Percentiles rank a stretch among this genome's conserved stretches.
Evolutionary conservation across 2,888 invertebrate species (phyloP).

Genomic region (Andrena marginata): DNA sequence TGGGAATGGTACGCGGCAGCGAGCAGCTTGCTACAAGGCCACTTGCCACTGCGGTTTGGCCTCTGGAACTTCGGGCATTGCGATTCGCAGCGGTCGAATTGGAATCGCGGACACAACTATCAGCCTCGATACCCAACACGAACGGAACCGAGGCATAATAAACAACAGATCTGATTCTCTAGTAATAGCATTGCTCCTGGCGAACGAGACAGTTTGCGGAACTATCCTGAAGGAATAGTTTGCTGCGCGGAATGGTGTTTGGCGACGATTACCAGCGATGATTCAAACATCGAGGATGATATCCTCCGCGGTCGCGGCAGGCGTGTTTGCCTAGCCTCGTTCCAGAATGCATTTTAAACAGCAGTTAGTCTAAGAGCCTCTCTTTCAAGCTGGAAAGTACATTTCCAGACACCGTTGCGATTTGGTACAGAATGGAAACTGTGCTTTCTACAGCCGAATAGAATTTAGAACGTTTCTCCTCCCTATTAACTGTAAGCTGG

Average conservation of each 20-base stretch:
- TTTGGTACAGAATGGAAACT: neutral
- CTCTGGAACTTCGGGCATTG: conserved; percentile 41
- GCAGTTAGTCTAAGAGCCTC: conserved; percentile 22
- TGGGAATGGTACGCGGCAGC: neutral
- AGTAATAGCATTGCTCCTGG: conserved; percentile 6
- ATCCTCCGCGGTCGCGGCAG: neutral
- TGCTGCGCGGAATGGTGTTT: conserved; percentile 9
- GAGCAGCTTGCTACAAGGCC: conserved; percentile 16
- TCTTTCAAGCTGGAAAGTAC: neutral
- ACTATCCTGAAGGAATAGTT: conserved; percentile 24
- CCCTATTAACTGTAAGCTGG: neutral
- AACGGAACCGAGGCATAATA: conserved; percentile 37
- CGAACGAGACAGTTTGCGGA: conserved; percentile 6
- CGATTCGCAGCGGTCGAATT: conserved; percentile 32
- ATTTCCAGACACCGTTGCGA: neutral
- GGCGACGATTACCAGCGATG: conserved; percentile 14
- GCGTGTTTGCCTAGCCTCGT: conserved; percentile 38
- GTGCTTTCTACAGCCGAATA: neutral
- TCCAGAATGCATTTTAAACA: conserved; percentile 7
- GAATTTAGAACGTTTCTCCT: neutral
- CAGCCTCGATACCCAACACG: conserved; percentile 15
- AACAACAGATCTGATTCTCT: conserved; percentile 37
- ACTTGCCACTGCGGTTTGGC: conserved; percentile 49
- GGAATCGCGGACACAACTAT: conserved; percentile 40
- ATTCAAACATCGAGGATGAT: conserved; percentile 2